Conservation (phyloP, 2,888 invertebrate species). For the Eumacrocentrus americanus region DNA sequence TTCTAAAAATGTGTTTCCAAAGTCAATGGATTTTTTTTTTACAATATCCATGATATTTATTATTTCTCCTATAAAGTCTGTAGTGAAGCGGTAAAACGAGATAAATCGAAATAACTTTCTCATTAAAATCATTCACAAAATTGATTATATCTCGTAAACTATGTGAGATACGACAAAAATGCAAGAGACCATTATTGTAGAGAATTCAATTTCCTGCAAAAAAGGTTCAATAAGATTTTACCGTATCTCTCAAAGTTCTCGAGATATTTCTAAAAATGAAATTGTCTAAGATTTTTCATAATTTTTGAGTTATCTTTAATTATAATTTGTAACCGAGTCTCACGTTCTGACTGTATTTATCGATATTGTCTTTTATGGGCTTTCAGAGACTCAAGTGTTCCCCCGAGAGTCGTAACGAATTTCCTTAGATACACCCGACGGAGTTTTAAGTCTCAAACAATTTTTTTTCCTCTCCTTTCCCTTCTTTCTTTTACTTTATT, state of each 20-base stretch:
- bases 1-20: no score
- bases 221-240: no score
- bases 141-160: no score
- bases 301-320: neutral
- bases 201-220: no score
- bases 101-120: no score
- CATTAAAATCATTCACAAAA: no score
- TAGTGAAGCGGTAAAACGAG: no score
- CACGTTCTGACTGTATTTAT: neutral
- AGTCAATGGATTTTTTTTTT: no score
- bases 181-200: no score
- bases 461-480: conserved; percentile 1
- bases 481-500: neutral
- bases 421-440: neutral
- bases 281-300: neutral
- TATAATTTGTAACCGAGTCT: neutral
- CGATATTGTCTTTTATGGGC: conserved; percentile 6
- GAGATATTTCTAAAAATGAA: neutral
- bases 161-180: no score
- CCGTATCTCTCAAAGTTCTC: neutral
- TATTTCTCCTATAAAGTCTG: no score
- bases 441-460: conserved; percentile 2
- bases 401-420: conserved; percentile 14
- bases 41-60: no score
- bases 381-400: conserved; percentile 3